phyloP scores from a whole-genome alignment of 2,888 invertebrate species.

The Hyppa rectilinea region DNA sequence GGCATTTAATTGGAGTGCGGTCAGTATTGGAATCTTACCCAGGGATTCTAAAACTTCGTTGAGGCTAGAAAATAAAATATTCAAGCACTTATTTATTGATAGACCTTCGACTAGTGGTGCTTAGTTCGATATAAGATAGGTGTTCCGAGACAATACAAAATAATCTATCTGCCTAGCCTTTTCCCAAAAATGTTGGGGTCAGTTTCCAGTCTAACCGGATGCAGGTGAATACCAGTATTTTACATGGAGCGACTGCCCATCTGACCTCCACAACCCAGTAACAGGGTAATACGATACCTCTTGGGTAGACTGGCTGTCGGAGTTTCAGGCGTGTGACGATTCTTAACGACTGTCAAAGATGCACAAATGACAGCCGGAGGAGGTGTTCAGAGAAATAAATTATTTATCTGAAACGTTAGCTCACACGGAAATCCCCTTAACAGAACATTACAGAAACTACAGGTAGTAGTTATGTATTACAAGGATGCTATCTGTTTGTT shows the following conservation, averaged over 20 bases:
- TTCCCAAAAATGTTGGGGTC: too few relatives aligned
- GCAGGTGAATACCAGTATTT: too few relatives aligned
- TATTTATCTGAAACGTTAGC: conserved; percentile 25
- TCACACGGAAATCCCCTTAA: conserved; percentile 29
- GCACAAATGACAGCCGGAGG: too few relatives aligned
- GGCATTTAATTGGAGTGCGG: conserved; percentile 93
- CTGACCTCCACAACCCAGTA: too few relatives aligned
- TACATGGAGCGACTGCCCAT: too few relatives aligned
- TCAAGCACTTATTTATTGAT: conserved; percentile 20
- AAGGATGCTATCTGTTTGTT: conserved; percentile 29
- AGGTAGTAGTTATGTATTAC: neutral
- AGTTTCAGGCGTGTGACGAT: too few relatives aligned
- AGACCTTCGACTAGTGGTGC: conserved; percentile 1
- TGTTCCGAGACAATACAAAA: conserved; percentile 11
- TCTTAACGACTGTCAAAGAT: too few relatives aligned
- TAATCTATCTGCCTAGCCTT: too few relatives aligned
- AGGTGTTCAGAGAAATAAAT: conserved; percentile 19
- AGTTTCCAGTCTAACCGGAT: too few relatives aligned
- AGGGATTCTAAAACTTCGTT: conserved; percentile 94
- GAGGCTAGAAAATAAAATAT: conserved; percentile 90
- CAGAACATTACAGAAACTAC: conserved; percentile 10
- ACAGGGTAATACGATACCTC: too few relatives aligned
- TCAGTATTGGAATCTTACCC: conserved; percentile 95
- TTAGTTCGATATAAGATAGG: conserved; percentile 18
- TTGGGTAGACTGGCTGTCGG: too few relatives aligned